Percentiles rank a stretch among this genome's conserved stretches.
Evolutionary conservation across 1,140 invertebrate genomes (phyloP).

Genomic region (Drosophila varians): DNA sequence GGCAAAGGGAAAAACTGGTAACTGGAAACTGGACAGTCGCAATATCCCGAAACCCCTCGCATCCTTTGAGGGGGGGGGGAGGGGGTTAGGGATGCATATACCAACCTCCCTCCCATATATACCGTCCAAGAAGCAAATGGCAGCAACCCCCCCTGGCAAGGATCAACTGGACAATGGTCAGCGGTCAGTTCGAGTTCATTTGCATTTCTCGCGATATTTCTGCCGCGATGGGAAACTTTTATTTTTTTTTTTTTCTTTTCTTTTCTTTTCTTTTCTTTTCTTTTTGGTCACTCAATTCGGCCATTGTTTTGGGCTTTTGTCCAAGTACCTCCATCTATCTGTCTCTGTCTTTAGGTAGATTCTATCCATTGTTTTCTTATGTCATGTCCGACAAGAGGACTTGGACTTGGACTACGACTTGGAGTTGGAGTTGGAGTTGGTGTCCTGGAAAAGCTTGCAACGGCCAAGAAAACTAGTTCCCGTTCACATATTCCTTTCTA

Average conservation of each 20-base stretch:
- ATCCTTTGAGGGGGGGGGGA: no score
- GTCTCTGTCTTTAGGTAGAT: neutral
- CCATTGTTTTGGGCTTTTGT: constrained; percentile 10
- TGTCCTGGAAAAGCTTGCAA: constrained; percentile 1
- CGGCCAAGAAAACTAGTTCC: constrained; percentile 40
- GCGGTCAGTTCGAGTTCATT: constrained; percentile 32
- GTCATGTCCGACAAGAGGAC: constrained; percentile 41
- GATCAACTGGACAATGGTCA: neutral
- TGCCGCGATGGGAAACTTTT: constrained; percentile 6
- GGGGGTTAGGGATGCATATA: neutral
- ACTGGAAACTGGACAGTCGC: constrained; percentile 53
- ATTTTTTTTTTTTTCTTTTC: no score
- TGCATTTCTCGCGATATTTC: constrained; percentile 49
- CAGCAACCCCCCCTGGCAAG: constrained; percentile 2
- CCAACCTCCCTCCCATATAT: no score
- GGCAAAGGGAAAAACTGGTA: constrained; percentile 38
- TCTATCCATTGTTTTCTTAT: constrained; percentile 40
- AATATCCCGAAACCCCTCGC: neutral
- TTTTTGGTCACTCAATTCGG: constrained; percentile 17
- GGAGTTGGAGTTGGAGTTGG: neutral
- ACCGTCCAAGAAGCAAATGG: no score
- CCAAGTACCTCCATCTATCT: neutral
- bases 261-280: no score
- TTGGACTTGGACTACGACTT: neutral
- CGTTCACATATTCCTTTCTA: constrained; percentile 20